phyloP scores from a whole-genome alignment of 2,113 vertebrate species.

The Trogon surrucura region DNA sequence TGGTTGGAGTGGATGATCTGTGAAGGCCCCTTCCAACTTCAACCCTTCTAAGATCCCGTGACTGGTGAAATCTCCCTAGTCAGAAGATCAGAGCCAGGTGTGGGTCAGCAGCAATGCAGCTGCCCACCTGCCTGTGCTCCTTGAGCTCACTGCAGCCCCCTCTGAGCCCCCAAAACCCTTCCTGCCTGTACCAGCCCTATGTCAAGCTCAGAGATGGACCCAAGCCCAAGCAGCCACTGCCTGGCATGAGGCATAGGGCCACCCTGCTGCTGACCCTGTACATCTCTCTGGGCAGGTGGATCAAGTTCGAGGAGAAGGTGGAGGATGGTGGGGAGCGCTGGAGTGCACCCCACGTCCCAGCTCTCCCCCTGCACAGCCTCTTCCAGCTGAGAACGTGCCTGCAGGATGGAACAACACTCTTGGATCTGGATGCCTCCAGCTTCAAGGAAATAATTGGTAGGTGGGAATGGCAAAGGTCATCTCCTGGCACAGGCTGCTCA shows the following conservation, averaged over 20 bases:
- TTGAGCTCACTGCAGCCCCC: neutral
- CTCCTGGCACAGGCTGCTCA: neutral
- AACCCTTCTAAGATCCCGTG: neutral
- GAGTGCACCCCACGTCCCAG: constrained; percentile 76
- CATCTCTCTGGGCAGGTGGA: constrained; percentile 70
- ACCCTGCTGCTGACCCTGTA: neutral
- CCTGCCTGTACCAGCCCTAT: neutral
- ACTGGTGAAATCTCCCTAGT: neutral
- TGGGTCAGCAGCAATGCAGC: neutral
- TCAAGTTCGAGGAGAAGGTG: constrained; percentile 81
- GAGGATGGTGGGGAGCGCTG: constrained; percentile 76
- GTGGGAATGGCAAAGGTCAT: neutral
- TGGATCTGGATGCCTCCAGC: constrained; percentile 70
- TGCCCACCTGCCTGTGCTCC: neutral
- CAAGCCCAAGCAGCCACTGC: neutral
- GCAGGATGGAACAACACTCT: constrained; percentile 12
- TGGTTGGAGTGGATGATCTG: neutral
- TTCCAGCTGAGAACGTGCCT: constrained; percentile 68
- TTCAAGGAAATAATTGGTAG: constrained; percentile 78
- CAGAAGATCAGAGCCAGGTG: rapidly evolving
- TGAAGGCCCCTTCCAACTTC: neutral
- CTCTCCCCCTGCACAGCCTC: constrained; percentile 72
- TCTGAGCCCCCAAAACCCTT: neutral
- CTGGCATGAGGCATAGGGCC: rapidly evolving
- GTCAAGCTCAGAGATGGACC: neutral